Evolutionary conservation across 30 jellyfish, hydroid and myxozoan genomes (phyloP).

Genomic region (Hydractinia symbiolongicarpus): DNA sequence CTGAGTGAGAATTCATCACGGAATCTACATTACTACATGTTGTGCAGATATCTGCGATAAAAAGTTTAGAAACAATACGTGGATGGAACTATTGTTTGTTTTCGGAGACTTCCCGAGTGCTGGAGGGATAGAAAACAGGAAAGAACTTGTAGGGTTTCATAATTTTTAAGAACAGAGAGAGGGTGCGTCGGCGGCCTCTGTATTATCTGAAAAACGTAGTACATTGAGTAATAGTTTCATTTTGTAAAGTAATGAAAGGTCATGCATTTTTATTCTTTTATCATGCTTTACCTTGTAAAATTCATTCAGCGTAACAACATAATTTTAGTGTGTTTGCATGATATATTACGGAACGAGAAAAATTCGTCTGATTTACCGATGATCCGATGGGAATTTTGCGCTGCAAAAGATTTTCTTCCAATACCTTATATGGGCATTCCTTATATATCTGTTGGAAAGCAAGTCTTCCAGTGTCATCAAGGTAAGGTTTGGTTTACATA

Average conservation of each 20-base stretch:
- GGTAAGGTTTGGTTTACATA: constrained; percentile 5
- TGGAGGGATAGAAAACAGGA: no score
- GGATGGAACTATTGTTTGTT: no score
- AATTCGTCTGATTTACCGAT: constrained; percentile 31
- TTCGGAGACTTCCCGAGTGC: no score
- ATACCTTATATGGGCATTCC: constrained; percentile 39
- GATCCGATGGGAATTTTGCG: constrained; percentile 43
- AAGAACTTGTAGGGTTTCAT: no score
- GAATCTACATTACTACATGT: no score
- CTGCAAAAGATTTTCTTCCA: constrained; percentile 39
- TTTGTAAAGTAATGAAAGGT: neutral
- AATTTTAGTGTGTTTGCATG: constrained; percentile 33
- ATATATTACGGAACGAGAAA: constrained; percentile 24
- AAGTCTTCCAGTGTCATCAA: constrained; percentile 43
- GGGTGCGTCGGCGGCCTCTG: no score
- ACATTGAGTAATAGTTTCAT: no score
- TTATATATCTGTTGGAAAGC: constrained; percentile 28
- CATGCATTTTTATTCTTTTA: neutral
- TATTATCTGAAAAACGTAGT: no score
- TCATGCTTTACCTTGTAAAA: neutral
- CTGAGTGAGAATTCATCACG: no score
- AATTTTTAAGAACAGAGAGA: no score
- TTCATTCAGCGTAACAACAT: neutral
- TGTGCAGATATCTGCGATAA: no score
- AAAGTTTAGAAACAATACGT: no score